Percentiles rank a stretch among this genome's conserved stretches.
Evolutionary conservation across 2,888 invertebrate genomes (phyloP).

Genomic region (Ectobius pallidus): DNA sequence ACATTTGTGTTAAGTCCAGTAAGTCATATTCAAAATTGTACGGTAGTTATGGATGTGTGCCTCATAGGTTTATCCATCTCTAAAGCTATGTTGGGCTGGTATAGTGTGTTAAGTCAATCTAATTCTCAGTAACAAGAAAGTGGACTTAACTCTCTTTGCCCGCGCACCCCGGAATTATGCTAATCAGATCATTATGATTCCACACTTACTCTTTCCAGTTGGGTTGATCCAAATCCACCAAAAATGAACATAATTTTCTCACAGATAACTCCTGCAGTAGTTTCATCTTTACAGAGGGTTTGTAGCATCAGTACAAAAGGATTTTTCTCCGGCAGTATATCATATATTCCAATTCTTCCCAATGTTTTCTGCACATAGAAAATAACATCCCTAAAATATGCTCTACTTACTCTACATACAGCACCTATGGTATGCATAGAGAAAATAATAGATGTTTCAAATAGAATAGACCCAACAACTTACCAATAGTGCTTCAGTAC

Average conservation of each 20-base stretch:
- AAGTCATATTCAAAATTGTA: too few relatives aligned
- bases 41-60: too few relatives aligned
- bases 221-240: constrained; percentile 37
- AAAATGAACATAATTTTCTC: background rate
- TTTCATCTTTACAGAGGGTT: background rate
- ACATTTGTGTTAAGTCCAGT: too few relatives aligned
- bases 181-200: too few relatives aligned
- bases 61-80: too few relatives aligned
- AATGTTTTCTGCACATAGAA: background rate
- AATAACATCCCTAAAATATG: background rate
- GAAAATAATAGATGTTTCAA: too few relatives aligned
- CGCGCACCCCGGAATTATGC: too few relatives aligned
- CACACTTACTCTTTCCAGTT: background rate
- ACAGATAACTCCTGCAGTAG: background rate
- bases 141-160: too few relatives aligned
- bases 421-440: too few relatives aligned
- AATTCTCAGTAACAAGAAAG: too few relatives aligned
- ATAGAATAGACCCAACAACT: background rate
- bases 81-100: too few relatives aligned
- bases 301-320: background rate
- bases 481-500: background rate
- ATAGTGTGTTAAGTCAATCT: too few relatives aligned
- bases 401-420: background rate
- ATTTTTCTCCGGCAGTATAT: background rate
- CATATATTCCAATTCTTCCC: background rate